Evolutionary conservation across 2,888 invertebrate genomes (phyloP), one percentile per base, ranked within the genome.

Genomic region (Colletes collaris): DNA sequence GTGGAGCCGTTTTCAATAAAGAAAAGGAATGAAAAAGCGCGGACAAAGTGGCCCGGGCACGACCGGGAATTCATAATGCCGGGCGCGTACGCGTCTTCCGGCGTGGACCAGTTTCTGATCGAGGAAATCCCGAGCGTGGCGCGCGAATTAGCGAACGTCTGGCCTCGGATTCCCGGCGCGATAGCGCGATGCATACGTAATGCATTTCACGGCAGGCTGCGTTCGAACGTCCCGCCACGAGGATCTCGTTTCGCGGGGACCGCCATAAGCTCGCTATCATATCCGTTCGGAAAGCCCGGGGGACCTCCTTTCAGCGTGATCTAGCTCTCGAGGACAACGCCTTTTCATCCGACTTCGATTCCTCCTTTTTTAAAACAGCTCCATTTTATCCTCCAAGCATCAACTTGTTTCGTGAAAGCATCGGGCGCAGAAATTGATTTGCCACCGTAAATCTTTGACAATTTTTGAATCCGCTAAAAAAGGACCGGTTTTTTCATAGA

Each of bases 151-250:
- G 81, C 86, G 81, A 79, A 76, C 67, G 87, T 81, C 87, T 84
- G 85, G 74, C 53, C 82, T 81, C 81, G 84, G 83, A 83, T 87
- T 86, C 81, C 68, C 79, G 77, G 60, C 82, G 84, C 71, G 88
- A 81, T 87, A 72, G 79, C 77, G 83, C 78, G 87, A 86, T 83
- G 87, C 88, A 88, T 88, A 88, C 86, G 86, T 88, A 88, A 88
- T 88, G 86, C 82, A 83, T 85, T 84, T 87, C 87, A 83, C 83
- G 79, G 72, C 69, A 70, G 76, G 76, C 76, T 81, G 86, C 80
- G 60, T 72, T 68, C 80, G 74, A 44, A 59, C 56, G 70, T 58
- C 37, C 60, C 62, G 75, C 84, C 73, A 86, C 81, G 71, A 74
- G 76, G 64, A 76, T 85, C 79, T 86, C 70, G 63, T 84, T 76